Conservation (phyloP, 2,797 vertebrate species). For the Acropternis orthonyx region DNA sequence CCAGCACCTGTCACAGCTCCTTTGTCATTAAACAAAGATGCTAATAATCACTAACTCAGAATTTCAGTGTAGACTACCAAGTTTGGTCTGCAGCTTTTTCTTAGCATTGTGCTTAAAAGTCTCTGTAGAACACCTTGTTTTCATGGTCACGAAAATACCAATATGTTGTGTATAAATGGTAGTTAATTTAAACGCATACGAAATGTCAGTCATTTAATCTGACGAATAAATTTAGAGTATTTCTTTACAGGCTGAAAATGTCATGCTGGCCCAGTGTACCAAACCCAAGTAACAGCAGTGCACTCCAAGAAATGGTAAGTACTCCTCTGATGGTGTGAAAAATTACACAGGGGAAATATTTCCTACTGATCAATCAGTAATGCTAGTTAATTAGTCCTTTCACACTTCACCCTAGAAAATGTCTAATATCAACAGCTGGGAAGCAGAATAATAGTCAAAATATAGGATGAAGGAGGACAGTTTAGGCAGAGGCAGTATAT, state of each 20-base stretch:
- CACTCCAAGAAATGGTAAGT: slow-evolving; percentile 76
- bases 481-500: neutral
- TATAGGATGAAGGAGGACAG: neutral
- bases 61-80: neutral
- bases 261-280: slow-evolving; percentile 82
- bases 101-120: neutral
- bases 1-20: neutral
- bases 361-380: neutral
- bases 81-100: neutral
- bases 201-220: neutral
- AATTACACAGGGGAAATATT: neutral
- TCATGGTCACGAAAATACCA: neutral
- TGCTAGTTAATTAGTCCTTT: neutral
- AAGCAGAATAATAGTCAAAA: neutral
- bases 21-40: neutral
- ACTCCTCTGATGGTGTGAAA: slow-evolving; percentile 58
- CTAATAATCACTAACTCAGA: neutral
- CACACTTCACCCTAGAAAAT: neutral
- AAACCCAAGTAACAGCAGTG: slow-evolving; percentile 80
- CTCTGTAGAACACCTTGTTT: neutral
- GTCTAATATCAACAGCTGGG: neutral
- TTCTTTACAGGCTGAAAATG: slow-evolving; percentile 75
- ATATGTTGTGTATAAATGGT: neutral
- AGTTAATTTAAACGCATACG: neutral
- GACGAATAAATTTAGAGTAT: neutral